Conservation (phyloP, 2,113 vertebrate species). For the Antechinus stuartii region DNA sequence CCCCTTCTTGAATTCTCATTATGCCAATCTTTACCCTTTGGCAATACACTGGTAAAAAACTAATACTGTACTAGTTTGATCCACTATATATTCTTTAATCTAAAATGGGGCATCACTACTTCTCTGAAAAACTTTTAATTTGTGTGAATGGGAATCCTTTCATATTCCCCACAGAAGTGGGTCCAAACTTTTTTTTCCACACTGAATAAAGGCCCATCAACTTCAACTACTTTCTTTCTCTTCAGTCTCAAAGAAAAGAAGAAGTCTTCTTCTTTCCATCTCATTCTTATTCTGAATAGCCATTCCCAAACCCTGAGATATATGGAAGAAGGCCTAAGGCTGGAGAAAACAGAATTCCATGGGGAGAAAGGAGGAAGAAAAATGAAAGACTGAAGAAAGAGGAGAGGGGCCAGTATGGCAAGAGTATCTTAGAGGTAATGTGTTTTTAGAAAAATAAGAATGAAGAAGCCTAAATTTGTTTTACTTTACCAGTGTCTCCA, state of each 20-base stretch:
- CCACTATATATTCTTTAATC: not conserved
- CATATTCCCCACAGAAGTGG: not conserved
- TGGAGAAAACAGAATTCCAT: not conserved
- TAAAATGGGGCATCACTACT: not conserved
- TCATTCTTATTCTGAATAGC: not conserved
- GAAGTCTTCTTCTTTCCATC: not conserved
- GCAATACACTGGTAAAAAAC: constrained; percentile 21
- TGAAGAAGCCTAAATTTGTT: not conserved
- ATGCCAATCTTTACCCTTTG: not conserved
- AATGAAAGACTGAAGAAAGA: not conserved
- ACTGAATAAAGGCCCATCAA: not conserved
- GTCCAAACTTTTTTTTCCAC: not conserved
- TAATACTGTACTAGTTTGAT: not conserved
- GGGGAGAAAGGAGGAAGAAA: not conserved
- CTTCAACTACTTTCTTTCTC: not conserved
- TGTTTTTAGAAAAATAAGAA: not conserved
- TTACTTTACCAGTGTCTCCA: not conserved
- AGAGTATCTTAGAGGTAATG: not conserved
- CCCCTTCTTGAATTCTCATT: constrained; percentile 2
- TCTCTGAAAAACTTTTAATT: not conserved
- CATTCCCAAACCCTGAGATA: not conserved
- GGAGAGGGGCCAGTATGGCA: not conserved
- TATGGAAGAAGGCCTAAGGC: not conserved
- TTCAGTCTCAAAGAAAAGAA: not conserved
- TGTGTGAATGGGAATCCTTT: not conserved